These are phyloP conservation scores for Xestia ashworthii DNA, from an alignment of 2,888 invertebrate genomes.

Conservation along the genomic window DNA sequence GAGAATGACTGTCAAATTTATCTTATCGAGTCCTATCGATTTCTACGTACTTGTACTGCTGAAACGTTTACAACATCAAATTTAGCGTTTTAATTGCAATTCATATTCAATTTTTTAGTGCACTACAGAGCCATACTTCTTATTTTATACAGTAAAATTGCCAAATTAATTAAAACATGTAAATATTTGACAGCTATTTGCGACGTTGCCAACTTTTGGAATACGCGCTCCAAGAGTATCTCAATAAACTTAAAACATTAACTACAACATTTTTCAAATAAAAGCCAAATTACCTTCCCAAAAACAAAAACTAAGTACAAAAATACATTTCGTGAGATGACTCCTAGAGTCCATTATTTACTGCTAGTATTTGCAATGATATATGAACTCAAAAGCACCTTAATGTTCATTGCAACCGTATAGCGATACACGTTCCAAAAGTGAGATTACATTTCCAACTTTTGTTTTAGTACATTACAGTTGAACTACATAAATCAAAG, in stretches of 20 bases:
- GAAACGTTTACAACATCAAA: too few species aligned
- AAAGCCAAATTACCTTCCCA: not conserved
- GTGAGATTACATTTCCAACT: slow-evolving; percentile 65
- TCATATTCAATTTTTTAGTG: too few species aligned
- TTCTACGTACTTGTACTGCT: too few species aligned
- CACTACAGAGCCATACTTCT: too few species aligned
- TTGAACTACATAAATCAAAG: slow-evolving; percentile 57
- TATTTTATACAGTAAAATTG: too few species aligned
- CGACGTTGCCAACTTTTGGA: too few species aligned
- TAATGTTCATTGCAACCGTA: slow-evolving; percentile 62
- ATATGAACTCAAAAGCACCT: slow-evolving; percentile 54
- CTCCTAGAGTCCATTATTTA: slow-evolving; percentile 49
- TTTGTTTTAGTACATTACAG: slow-evolving; percentile 62
- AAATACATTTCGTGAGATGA: slow-evolving; percentile 40
- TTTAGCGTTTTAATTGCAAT: too few species aligned
- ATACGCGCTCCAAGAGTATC: too few species aligned
- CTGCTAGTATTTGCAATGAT: slow-evolving; percentile 56
- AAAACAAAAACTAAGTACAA: slow-evolving; percentile 26
- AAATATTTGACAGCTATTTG: too few species aligned
- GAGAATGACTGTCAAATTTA: too few species aligned
- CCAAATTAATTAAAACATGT: too few species aligned
- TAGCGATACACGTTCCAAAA: slow-evolving; percentile 64
- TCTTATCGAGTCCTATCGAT: too few species aligned
- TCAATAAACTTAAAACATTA: not conserved
- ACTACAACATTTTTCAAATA: not conserved